phyloP scores from a whole-genome alignment of 2,113 vertebrate species.

The Erythrolamprus reginae region DNA sequence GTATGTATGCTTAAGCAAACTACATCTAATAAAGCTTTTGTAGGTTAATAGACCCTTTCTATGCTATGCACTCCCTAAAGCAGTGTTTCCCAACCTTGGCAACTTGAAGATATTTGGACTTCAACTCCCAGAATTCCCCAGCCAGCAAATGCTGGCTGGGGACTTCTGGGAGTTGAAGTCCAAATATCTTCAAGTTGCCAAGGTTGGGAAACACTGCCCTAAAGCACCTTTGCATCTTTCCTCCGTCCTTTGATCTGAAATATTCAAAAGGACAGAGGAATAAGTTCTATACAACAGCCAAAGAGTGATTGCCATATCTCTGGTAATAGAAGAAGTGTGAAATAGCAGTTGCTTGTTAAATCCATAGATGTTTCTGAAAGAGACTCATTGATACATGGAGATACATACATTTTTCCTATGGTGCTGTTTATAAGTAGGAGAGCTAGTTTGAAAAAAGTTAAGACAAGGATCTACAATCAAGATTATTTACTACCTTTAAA shows the following conservation, averaged over 20 bases:
- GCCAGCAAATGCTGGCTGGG: no score
- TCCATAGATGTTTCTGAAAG: neutral
- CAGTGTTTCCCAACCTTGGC: no score
- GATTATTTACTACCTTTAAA: neutral
- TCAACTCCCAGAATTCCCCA: no score
- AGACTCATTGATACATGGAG: conserved; percentile 10
- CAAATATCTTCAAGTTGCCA: no score
- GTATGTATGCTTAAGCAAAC: neutral
- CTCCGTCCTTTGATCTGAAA: conserved; percentile 2
- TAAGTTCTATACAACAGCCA: neutral
- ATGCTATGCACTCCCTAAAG: neutral
- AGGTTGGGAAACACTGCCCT: no score
- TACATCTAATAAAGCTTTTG: neutral
- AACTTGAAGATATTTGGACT: no score
- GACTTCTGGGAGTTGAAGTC: no score
- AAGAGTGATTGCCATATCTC: conserved; percentile 14
- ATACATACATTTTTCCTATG: no score
- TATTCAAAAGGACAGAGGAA: conserved; percentile 16
- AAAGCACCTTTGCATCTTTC: neutral
- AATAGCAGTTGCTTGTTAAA: conserved; percentile 27
- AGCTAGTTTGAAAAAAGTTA: neutral
- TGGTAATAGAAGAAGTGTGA: conserved; percentile 19
- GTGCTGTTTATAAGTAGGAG: neutral
- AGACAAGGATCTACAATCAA: neutral
- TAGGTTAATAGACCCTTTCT: neutral